phyloP scores from a whole-genome alignment of 2,888 invertebrate genomes.

The Aphidius colemani region DNA sequence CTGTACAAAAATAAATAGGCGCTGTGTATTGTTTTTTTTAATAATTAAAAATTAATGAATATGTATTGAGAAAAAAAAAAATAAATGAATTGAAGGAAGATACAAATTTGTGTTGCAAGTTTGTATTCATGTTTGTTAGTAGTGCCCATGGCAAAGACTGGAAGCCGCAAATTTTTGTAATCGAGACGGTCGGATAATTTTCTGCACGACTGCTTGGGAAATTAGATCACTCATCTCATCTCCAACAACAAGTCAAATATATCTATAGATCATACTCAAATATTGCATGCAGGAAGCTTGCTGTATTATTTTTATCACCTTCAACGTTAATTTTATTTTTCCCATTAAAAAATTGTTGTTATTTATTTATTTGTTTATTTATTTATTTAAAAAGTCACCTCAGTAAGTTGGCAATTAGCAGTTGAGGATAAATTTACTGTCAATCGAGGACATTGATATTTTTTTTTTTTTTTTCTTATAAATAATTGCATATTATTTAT shows the following conservation, averaged over 20 bases:
- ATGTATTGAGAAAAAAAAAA: not conserved
- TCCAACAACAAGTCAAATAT: slow-evolving; percentile 8
- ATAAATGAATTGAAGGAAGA: slow-evolving; percentile 1
- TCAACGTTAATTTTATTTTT: slow-evolving; percentile 17
- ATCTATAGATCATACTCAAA: slow-evolving; percentile 20
- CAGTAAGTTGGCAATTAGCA: slow-evolving; percentile 48
- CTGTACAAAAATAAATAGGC: slow-evolving; percentile 23
- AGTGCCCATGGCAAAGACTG: slow-evolving; percentile 49
- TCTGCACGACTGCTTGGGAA: slow-evolving; percentile 60
- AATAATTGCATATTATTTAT: slow-evolving; percentile 2
- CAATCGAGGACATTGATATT: slow-evolving; percentile 17
- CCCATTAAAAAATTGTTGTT: not conserved
- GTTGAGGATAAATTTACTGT: slow-evolving; percentile 22
- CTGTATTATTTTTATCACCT: slow-evolving; percentile 28
- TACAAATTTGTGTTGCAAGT: slow-evolving; percentile 20
- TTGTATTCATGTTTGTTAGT: slow-evolving; percentile 19
- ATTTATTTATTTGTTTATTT: no score
- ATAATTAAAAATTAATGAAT: not conserved
- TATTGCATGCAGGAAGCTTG: slow-evolving; percentile 49
- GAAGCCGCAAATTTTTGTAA: slow-evolving; percentile 56
- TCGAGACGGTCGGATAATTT: slow-evolving; percentile 55
- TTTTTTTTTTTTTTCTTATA: slow-evolving; percentile 17
- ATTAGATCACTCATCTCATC: slow-evolving; percentile 57
- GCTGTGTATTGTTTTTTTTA: not conserved
- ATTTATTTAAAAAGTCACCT: slow-evolving; percentile 30